Conservation (phyloP, 2,113 vertebrate species). For the Grus americana region DNA sequence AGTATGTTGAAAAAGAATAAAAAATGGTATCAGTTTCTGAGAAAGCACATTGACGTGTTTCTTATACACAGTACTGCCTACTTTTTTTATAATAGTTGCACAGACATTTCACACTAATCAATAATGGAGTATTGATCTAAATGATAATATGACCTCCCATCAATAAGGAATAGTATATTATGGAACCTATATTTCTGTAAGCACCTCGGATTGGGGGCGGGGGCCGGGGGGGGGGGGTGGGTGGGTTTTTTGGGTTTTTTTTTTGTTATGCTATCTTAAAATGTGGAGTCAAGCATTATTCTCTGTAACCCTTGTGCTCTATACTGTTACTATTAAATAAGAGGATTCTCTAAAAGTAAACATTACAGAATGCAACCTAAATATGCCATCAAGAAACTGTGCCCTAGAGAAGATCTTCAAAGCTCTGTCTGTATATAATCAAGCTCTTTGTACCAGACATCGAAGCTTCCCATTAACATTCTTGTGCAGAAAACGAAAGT, state of each 20-base stretch:
- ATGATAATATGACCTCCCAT: not conserved
- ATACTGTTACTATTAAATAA: not conserved
- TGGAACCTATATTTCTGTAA: not conserved
- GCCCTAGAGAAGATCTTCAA: not conserved
- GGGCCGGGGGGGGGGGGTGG: no score
- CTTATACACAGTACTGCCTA: not conserved
- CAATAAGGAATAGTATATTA: not conserved
- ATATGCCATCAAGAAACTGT: not conserved
- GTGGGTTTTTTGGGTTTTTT: not conserved
- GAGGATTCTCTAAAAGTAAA: not conserved
- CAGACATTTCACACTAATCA: not conserved
- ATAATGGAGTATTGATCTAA: not conserved
- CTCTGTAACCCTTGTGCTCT: not conserved
- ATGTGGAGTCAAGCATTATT: not conserved
- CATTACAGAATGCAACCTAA: not conserved
- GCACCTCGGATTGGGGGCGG: fast-evolving
- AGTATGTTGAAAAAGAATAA: not conserved
- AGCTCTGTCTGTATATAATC: not conserved
- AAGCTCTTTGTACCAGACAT: not conserved
- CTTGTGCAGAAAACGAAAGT: not conserved
- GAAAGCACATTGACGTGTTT: not conserved
- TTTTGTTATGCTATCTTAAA: not conserved
- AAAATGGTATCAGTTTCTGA: not conserved
- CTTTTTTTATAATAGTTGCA: not conserved
- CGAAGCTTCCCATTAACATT: not conserved